Percentiles rank a stretch among this genome's conserved stretches.
Evolutionary conservation across 2,888 invertebrate species (phyloP).

Genomic region (Tipula lateralis): DNA sequence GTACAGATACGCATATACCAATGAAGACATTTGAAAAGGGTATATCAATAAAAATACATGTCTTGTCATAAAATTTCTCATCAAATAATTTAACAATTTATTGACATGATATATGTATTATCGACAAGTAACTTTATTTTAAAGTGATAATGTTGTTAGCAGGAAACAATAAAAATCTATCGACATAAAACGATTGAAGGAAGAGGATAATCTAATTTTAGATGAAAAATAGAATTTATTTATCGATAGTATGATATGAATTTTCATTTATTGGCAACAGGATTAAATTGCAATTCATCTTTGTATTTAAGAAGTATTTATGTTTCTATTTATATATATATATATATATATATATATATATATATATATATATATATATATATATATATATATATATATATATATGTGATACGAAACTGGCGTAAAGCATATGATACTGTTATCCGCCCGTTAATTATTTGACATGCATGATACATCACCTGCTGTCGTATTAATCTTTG

Average conservation of each 20-base stretch:
- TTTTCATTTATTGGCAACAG: neutral
- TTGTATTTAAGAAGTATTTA: neutral
- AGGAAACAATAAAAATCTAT: slow-evolving; percentile 1
- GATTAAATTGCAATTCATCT: neutral
- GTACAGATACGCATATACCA: neutral
- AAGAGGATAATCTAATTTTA: neutral
- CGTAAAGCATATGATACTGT: no score
- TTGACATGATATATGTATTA: slow-evolving; percentile 4
- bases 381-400: no score
- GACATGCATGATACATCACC: no score
- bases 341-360: no score
- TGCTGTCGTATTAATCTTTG: no score
- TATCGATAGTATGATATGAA: neutral
- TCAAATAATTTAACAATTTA: neutral
- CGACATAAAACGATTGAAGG: neutral
- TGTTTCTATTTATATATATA: no score
- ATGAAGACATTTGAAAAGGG: slow-evolving; percentile 19
- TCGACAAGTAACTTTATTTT: neutral
- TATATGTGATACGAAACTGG: no score
- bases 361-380: no score
- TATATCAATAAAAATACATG: neutral
- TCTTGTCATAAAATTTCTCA: neutral
- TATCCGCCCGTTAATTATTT: no score
- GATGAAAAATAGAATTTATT: neutral
- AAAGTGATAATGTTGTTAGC: neutral